Evolutionary conservation across 2,888 invertebrate species (phyloP).

Genomic region (Eumerus sabulonum): DNA sequence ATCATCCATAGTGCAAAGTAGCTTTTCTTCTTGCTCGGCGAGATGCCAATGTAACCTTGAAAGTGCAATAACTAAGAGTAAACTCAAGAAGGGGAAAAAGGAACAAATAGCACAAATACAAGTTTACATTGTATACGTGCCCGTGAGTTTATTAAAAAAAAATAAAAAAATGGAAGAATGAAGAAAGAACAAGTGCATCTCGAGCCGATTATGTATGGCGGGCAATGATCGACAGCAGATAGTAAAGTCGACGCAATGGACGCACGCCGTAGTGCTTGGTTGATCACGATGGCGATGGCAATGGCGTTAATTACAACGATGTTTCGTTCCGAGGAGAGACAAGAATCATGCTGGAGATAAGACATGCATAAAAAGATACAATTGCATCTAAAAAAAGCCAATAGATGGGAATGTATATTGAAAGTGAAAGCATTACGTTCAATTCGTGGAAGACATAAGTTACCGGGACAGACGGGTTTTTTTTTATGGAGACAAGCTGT

Average conservation of each 20-base stretch:
- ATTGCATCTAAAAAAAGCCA: too few species aligned
- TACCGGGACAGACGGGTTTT: too few species aligned
- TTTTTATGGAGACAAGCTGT: too few species aligned
- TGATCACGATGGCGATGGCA: too few species aligned
- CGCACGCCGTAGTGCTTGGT: conserved; percentile 15
- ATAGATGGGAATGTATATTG: too few species aligned
- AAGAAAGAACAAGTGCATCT: conserved; percentile 41
- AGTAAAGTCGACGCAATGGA: conserved; percentile 3
- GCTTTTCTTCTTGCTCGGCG: conserved; percentile 13
- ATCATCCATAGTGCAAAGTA: conserved; percentile 9
- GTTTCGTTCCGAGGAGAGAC: too few species aligned
- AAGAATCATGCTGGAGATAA: too few species aligned
- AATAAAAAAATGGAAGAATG: background rate
- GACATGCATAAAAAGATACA: too few species aligned
- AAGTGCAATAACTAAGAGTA: conserved; percentile 58
- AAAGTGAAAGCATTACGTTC: too few species aligned
- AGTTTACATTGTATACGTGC: too few species aligned
- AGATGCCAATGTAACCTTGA: conserved; percentile 51
- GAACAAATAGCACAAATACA: background rate
- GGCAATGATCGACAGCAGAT: conserved; percentile 43
- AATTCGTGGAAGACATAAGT: too few species aligned
- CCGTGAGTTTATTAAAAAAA: background rate
- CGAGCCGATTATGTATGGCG: conserved; percentile 48
- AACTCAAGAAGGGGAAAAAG: conserved; percentile 16
- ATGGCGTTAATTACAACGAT: too few species aligned